Percentiles rank a stretch among this genome's conserved stretches.
Conservation (phyloP, 2,113 vertebrate species). For the Narcine bancroftii region DNA sequence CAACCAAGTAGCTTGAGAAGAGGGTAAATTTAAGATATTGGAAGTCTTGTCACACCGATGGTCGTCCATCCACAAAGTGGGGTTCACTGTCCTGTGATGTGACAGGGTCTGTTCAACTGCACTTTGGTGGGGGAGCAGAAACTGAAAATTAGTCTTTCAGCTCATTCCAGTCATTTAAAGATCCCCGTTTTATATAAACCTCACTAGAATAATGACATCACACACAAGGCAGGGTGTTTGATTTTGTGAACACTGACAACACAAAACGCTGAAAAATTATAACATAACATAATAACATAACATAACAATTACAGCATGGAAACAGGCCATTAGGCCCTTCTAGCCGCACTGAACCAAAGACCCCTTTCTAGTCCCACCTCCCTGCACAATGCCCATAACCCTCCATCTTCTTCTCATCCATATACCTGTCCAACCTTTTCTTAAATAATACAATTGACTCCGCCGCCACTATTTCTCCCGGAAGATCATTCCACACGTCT, state of each 20-base stretch:
- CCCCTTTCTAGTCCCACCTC: too few relatives aligned
- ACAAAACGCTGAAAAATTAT: background rate
- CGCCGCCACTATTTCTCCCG: too few relatives aligned
- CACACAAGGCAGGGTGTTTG: background rate
- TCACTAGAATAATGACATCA: background rate
- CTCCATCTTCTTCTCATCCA: too few relatives aligned
- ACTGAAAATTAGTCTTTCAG: background rate
- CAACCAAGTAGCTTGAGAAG: background rate
- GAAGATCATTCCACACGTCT: too few relatives aligned
- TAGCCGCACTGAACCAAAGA: too few relatives aligned
- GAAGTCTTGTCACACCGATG: background rate
- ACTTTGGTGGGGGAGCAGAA: background rate
- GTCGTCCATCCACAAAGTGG: background rate
- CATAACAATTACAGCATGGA: too few relatives aligned
- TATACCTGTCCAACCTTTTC: too few relatives aligned
- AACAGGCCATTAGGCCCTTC: too few relatives aligned
- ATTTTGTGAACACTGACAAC: background rate
- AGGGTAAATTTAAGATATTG: background rate
- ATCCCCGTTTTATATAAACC: background rate
- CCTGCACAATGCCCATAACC: too few relatives aligned
- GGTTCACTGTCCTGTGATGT: background rate
- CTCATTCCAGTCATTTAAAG: background rate
- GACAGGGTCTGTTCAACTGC: background rate
- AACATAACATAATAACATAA: too few relatives aligned
- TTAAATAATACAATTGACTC: too few relatives aligned